Base-by-base conservation (phyloP, 2,888 invertebrate genomes). In the Scrobipalpa costella region DNA sequence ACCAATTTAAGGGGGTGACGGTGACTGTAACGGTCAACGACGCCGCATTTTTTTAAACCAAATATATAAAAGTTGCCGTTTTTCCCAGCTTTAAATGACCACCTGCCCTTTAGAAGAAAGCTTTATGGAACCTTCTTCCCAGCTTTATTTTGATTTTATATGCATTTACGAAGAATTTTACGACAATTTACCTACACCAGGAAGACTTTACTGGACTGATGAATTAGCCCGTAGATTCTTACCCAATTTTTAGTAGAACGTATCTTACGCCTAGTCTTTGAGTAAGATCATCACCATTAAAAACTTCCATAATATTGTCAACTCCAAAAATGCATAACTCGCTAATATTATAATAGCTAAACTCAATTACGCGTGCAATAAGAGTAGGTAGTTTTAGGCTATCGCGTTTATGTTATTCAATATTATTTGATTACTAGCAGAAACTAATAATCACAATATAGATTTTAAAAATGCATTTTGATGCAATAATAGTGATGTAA, bases 231-330 rank as follows among this genome's bases (percentile, higher is more conserved):
- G 3, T 58, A 58, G 57, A 57, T 34, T 66, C 71, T 21, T 66
- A 77, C 79, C 75, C 83, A 83, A 83, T 84, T 84, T 84, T 81
- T 73, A 68, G 81, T 83, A 84, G 84, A 75, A n/a, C 7, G 44
- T 44, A 44, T 44, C 44, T 15, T 13, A 40, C 44, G 44, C 44
- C 44, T 44, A 44, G 15, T 15, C n/a, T 3, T 40, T 44, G 44
- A 9, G 13, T 40, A 3, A 3, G 3, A 40, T 40, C 13, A 40
- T 7, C n/a, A 15, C 15, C 44, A 15, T n/a, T 15, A 27, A 27
- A 27, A 27, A 27, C 2, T 27, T 27, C 5, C 27, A 27, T 27
- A 5, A 27, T 27, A n/a, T n/a, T n/a, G n/a, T n/a, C 5, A 27
- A 27, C 5, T 2, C 27, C 27, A 27, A 27, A 27, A 27, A 27